These are phyloP conservation scores for Archips crataeganus DNA, from an alignment of 2,888 invertebrate species.

Conservation along the genomic window DNA sequence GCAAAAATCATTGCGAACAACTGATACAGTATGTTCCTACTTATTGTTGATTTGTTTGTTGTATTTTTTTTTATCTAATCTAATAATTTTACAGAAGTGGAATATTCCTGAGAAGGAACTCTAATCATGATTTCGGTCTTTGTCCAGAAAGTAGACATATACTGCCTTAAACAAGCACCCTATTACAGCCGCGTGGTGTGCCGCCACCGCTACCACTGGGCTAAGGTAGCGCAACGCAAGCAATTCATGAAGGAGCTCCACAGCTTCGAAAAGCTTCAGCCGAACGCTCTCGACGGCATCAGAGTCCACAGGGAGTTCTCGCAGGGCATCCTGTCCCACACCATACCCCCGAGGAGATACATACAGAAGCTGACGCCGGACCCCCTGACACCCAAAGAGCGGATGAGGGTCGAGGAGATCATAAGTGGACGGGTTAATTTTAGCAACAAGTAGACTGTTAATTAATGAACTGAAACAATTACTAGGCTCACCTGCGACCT, in stretches of 20 bases:
- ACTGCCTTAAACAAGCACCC: too few species aligned
- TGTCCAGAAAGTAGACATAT: too few species aligned
- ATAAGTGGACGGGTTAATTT: slow-evolving; percentile 72
- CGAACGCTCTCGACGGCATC: slow-evolving; percentile 87
- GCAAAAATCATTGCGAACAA: too few species aligned
- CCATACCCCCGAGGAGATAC: slow-evolving; percentile 76
- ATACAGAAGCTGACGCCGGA: slow-evolving; percentile 77
- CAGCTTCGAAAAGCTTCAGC: slow-evolving; percentile 87
- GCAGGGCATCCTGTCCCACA: slow-evolving; percentile 82
- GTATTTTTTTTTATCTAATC: too few species aligned
- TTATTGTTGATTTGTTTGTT: too few species aligned
- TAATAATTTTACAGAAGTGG: too few species aligned
- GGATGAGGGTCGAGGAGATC: slow-evolving; percentile 79
- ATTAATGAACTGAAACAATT: too few species aligned
- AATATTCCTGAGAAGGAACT: too few species aligned
- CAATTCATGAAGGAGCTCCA: slow-evolving; percentile 88
- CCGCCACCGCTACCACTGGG: slow-evolving; percentile 85
- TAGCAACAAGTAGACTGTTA: slow-evolving; percentile 55
- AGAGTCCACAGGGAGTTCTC: slow-evolving; percentile 88
- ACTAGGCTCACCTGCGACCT: too few species aligned
- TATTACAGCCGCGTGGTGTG: slow-evolving; percentile 87
- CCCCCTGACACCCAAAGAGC: slow-evolving; percentile 67
- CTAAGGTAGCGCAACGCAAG: slow-evolving; percentile 79
- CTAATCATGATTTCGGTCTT: too few species aligned
- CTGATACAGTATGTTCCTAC: too few species aligned